phyloP scores from a whole-genome alignment of 30 jellyfish, hydroid and myxozoan species.

The Turritopsis dohrnii region DNA sequence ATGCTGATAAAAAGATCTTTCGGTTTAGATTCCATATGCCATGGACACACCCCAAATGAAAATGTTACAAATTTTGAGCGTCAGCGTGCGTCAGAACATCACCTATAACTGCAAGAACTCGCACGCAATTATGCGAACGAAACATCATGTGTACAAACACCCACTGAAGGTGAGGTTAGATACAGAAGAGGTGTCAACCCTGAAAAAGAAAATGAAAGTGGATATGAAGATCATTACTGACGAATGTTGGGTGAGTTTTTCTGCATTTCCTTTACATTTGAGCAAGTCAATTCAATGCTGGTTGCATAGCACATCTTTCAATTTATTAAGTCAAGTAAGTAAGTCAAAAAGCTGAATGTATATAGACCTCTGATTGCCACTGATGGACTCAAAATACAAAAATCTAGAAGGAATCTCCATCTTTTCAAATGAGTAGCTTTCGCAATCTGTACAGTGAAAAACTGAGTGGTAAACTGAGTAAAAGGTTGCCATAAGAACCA shows the following conservation, averaged over 20 bases:
- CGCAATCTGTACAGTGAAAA: no score
- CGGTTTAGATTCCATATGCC: conserved; percentile 58
- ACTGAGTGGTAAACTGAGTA: no score
- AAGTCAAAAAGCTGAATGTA: no score
- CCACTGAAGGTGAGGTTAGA: conserved; percentile 62
- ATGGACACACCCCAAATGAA: conserved; percentile 80
- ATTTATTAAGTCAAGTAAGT: no score
- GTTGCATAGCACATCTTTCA: no score
- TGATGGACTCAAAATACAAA: no score
- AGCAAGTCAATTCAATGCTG: no score
- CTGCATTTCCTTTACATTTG: not conserved
- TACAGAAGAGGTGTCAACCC: conserved; percentile 54
- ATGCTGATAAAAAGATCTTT: not conserved
- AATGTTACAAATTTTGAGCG: conserved; percentile 65
- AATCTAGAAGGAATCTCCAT: no score
- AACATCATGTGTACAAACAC: conserved; percentile 26
- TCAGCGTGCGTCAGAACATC: conserved; percentile 69
- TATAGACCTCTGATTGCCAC: no score
- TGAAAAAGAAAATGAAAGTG: conserved; percentile 46
- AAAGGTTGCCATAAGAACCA: no score
- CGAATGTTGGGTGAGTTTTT: conserved; percentile 66
- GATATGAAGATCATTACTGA: conserved; percentile 45
- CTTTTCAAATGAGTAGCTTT: no score
- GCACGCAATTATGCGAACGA: conserved; percentile 53
- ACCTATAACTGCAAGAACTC: conserved; percentile 76